A percentile compares a stretch with the other conserved stretches of the same genome.
These are phyloP conservation scores for Apotomis turbidana DNA, from an alignment of 2,888 invertebrate genomes.

Conservation along the genomic window DNA sequence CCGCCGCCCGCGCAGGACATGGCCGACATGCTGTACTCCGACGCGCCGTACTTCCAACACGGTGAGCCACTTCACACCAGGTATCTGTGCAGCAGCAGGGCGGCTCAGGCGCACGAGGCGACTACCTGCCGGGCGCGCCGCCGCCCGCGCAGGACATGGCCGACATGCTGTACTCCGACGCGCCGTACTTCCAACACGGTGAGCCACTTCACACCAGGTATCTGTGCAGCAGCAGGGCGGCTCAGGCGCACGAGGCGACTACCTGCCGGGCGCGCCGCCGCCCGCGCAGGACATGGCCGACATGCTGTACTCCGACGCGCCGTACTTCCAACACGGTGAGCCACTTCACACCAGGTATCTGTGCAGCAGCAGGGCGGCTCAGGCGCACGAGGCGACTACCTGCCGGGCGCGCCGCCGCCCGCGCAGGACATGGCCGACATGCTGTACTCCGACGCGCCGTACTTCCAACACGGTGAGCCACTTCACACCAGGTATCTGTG, in stretches of 20 bases:
- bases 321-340: constrained; percentile 60
- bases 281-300: constrained; percentile 53
- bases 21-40: constrained; percentile 51
- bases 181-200: constrained; percentile 62
- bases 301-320: constrained; percentile 53
- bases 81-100: too few relatives aligned
- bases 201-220: neutral
- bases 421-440: constrained; percentile 52
- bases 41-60: constrained; percentile 64
- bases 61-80: neutral
- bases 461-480: constrained; percentile 57
- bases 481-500: too few relatives aligned
- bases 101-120: constrained; percentile 53
- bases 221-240: too few relatives aligned
- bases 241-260: constrained; percentile 56
- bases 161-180: constrained; percentile 52
- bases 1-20: constrained; percentile 52
- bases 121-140: constrained; percentile 56
- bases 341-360: neutral
- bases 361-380: too few relatives aligned
- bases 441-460: constrained; percentile 56
- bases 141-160: constrained; percentile 51
- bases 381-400: constrained; percentile 60
- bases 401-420: constrained; percentile 49
- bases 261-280: constrained; percentile 54